A percentile compares a stretch with the other conserved stretches of the same genome.
phyloP scores from a whole-genome alignment of 2,113 vertebrate genomes.

The Grammomys surdaster region DNA sequence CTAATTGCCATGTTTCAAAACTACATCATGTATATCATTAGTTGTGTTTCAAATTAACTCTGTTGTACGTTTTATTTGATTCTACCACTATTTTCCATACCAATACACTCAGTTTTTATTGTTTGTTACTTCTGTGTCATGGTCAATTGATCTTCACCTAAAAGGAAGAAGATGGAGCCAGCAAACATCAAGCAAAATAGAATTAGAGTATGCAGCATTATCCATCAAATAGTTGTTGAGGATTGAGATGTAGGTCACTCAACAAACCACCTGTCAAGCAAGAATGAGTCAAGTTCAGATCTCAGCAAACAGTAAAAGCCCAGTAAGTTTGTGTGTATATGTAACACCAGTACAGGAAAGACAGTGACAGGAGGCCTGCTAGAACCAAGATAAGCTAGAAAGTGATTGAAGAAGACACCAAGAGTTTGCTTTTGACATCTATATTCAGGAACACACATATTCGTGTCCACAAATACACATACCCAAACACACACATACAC shows the following conservation, averaged over 20 bases:
- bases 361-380: neutral
- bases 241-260: neutral
- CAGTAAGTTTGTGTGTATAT: neutral
- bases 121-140: constrained; percentile 56
- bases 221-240: neutral
- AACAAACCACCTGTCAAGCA: neutral
- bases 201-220: neutral
- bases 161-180: neutral
- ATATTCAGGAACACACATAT: neutral
- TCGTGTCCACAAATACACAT: neutral
- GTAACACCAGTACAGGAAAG: neutral
- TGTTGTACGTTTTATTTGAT: constrained; percentile 64
- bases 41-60: constrained; percentile 67
- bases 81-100: constrained; percentile 49
- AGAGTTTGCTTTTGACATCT: no score
- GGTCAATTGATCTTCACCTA: constrained; percentile 6
- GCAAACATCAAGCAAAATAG: neutral
- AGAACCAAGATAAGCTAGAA: no score
- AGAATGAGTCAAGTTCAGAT: neutral
- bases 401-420: neutral
- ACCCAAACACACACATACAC: neutral
- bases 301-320: neutral
- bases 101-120: constrained; percentile 49
- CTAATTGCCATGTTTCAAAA: constrained; percentile 68
- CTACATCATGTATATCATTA: constrained; percentile 72